Base-by-base conservation (phyloP, 2,113 vertebrate species). In the Sturnus vulgaris region DNA sequence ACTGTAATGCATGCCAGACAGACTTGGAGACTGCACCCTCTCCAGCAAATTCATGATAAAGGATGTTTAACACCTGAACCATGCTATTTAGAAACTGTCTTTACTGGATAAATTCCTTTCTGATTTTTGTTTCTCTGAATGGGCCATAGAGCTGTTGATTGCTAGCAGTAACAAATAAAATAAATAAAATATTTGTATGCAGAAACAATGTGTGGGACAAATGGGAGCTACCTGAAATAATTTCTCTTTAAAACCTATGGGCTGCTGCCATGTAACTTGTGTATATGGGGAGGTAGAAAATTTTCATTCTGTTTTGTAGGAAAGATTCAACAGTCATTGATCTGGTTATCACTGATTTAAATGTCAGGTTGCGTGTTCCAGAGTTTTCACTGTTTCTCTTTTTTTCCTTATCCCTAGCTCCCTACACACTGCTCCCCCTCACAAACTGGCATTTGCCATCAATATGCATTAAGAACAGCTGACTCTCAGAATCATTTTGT, bases 111-210 rank as follows among this genome's bases (percentile, higher is more conserved):
- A 79, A 82, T 86, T 97, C 52, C 47, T 94, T 95, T 42, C 31
- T 42, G 16, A 35, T 31, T 50, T 66, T 76, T 59, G 10, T 66
- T 76, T 57, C 52, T 50, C 61, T 50, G 44, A 66, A 76, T 35
- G 24, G 20, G 8, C 25, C 20, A 14, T 31, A 95, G 86, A 86
- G 92, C 37, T 71, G 60, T 82, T 90, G 72, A 76, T 69, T 96
- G 61, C 61, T 94, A 90, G 73, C 53, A 96, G 86, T 39, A 93
- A 63, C 47, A 23, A 8, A n/a, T n/a, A n/a, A n/a, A n/a, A n/a
- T n/a, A n/a, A 95, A 90, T 76, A 49, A 46, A 96, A 93, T 78
- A 93, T 86, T 88, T 96, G 33, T 52, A 75, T 93, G 86, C 78
- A 96, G 91, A 95, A 95, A 90, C 40, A 95, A 73, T 44, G 60